Evolutionary conservation across 2,888 invertebrate species (phyloP).

Genomic region (Pandemis heparana): DNA sequence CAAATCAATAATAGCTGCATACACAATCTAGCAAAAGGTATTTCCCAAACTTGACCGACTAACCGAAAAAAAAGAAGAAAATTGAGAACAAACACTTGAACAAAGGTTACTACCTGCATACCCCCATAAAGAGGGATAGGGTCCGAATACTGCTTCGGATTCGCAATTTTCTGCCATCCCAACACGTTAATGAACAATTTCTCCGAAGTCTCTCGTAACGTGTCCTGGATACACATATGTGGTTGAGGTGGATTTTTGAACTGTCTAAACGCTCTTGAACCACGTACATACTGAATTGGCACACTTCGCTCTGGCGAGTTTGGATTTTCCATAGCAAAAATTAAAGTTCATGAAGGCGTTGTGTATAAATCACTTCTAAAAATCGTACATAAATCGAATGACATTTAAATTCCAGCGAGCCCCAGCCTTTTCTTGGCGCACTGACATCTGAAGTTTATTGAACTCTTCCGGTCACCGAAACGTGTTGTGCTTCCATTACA

Average conservation of each 20-base stretch:
- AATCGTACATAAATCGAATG: slow-evolving; percentile 37
- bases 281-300: slow-evolving; percentile 85
- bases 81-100: slow-evolving; percentile 22
- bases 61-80: slow-evolving; percentile 17
- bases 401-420: slow-evolving; percentile 39
- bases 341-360: slow-evolving; percentile 47
- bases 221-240: slow-evolving; percentile 90
- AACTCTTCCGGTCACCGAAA: slow-evolving; percentile 64
- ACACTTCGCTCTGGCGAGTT: slow-evolving; percentile 73
- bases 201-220: slow-evolving; percentile 85
- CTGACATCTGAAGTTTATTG: slow-evolving; percentile 75
- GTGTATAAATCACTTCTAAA: slow-evolving; percentile 56
- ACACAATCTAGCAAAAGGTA: slow-evolving; percentile 16
- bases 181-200: slow-evolving; percentile 89
- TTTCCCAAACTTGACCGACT: slow-evolving; percentile 22
- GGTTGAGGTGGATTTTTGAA: slow-evolving; percentile 92
- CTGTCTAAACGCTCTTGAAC: slow-evolving; percentile 87
- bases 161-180: slow-evolving; percentile 90
- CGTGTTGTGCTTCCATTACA: slow-evolving; percentile 42
- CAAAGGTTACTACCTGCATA: slow-evolving; percentile 81
- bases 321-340: slow-evolving; percentile 77
- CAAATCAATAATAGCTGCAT: slow-evolving; percentile 41
- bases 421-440: slow-evolving; percentile 49
- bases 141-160: slow-evolving; percentile 87
- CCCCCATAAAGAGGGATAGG: slow-evolving; percentile 90